Evolutionary conservation across 2,797 vertebrate genomes (phyloP).

Genomic region (Sarcoramphus papa): DNA sequence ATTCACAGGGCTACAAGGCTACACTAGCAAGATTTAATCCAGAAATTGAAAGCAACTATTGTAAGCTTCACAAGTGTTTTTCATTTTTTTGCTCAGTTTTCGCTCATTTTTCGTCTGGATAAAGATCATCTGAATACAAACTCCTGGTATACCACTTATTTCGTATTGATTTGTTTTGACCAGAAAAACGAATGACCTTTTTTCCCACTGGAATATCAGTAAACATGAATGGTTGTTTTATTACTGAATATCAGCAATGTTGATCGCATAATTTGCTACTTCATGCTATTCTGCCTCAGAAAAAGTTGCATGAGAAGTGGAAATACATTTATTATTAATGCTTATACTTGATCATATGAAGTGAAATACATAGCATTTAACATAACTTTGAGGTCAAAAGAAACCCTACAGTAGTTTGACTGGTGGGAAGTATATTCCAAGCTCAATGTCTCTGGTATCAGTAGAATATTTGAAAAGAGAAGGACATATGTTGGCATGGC

Average conservation of each 20-base stretch:
- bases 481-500: conserved; percentile 22
- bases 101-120: background rate
- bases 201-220: background rate
- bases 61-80: background rate
- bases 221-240: background rate
- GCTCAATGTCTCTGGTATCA: background rate
- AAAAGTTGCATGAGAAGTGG: background rate
- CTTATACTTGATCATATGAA: background rate
- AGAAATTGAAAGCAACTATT: background rate
- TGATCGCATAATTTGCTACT: background rate
- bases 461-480: background rate
- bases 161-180: background rate
- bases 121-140: background rate
- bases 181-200: background rate
- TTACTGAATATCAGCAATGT: background rate
- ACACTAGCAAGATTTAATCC: background rate
- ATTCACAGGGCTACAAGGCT: background rate
- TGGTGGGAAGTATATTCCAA: background rate
- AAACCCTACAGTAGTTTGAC: background rate
- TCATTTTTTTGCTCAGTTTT: background rate
- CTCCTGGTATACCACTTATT: background rate
- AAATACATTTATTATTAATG: background rate
- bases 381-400: background rate
- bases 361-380: background rate
- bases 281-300: background rate